A percentile compares a stretch with the other conserved stretches of the same genome.
These are phyloP conservation scores for Sanderia malayensis DNA, from an alignment of 30 jellyfish, hydroid and myxozoan species.

Conservation along the genomic window DNA sequence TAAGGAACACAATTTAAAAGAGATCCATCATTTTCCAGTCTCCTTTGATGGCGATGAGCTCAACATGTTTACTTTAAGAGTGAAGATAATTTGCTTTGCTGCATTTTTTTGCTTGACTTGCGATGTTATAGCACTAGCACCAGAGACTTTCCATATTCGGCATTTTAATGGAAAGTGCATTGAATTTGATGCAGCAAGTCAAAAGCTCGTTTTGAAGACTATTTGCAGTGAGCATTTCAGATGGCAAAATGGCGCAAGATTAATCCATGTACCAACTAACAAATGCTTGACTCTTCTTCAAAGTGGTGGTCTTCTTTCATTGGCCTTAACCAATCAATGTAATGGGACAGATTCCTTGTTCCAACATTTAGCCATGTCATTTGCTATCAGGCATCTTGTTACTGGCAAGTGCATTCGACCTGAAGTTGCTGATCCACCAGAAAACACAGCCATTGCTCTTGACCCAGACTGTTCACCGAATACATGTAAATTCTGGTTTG, in stretches of 20 bases:
- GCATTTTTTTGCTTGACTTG: too few species aligned
- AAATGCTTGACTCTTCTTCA: constrained; percentile 17
- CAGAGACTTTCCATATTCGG: constrained; percentile 26
- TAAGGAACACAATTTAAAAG: too few species aligned
- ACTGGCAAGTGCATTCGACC: constrained; percentile 38
- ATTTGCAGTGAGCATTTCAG: constrained; percentile 38
- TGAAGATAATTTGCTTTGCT: too few species aligned
- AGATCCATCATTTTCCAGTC: too few species aligned
- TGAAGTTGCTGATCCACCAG: neutral
- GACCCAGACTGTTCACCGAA: neutral
- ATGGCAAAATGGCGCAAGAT: constrained; percentile 44
- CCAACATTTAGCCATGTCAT: constrained; percentile 23
- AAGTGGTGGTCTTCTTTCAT: constrained; percentile 24
- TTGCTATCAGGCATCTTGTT: constrained; percentile 19
- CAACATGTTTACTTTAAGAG: too few species aligned
- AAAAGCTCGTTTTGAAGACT: constrained; percentile 13
- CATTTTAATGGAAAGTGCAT: constrained; percentile 26
- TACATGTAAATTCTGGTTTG: constrained; percentile 14
- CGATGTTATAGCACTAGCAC: too few species aligned
- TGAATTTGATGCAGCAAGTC: constrained; percentile 13
- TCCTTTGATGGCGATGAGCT: too few species aligned
- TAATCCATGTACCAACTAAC: constrained; percentile 25
- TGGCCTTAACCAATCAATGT: constrained; percentile 23
- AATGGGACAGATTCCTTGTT: constrained; percentile 29
- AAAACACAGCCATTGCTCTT: constrained; percentile 6